phyloP scores from a whole-genome alignment of 2,888 invertebrate genomes.

The Pheosia gnoma region DNA sequence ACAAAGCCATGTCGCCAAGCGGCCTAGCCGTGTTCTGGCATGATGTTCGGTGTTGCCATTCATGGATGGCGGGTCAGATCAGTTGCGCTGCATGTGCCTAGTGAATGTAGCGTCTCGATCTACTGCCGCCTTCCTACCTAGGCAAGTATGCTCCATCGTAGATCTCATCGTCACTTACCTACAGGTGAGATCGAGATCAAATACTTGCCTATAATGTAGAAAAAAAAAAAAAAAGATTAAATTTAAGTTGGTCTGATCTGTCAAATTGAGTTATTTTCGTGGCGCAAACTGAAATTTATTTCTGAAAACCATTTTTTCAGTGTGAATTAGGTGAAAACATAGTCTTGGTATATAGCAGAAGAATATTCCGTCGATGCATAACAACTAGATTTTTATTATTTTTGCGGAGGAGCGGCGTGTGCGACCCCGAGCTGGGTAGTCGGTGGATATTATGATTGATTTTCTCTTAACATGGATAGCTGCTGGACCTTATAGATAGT shows the following conservation, averaged over 20 bases:
- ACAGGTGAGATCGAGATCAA: too few relatives aligned
- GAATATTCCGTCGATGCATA: slow-evolving; percentile 25
- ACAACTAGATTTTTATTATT: slow-evolving; percentile 30
- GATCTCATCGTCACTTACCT: too few relatives aligned
- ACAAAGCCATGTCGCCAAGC: too few relatives aligned
- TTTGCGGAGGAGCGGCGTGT: slow-evolving; percentile 18
- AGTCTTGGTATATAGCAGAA: slow-evolving; percentile 6
- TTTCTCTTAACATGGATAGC: slow-evolving; percentile 46
- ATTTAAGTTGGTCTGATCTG: not conserved
- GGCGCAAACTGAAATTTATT: not conserved
- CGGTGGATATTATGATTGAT: slow-evolving; percentile 49
- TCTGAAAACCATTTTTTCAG: not conserved
- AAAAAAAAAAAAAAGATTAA: too few relatives aligned
- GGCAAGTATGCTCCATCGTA: too few relatives aligned
- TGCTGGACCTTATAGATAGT: slow-evolving; percentile 38
- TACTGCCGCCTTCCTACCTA: too few relatives aligned
- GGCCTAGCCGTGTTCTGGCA: too few relatives aligned
- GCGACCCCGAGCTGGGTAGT: slow-evolving; percentile 31
- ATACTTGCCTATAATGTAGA: too few relatives aligned
- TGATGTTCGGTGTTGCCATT: too few relatives aligned
- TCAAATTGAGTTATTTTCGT: not conserved
- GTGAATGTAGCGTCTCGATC: too few relatives aligned
- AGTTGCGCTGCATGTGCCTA: too few relatives aligned
- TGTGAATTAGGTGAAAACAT: not conserved
- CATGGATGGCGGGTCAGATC: too few relatives aligned